Conservation (phyloP, 2,797 vertebrate genomes). For the Coregonus suidteri region DNA sequence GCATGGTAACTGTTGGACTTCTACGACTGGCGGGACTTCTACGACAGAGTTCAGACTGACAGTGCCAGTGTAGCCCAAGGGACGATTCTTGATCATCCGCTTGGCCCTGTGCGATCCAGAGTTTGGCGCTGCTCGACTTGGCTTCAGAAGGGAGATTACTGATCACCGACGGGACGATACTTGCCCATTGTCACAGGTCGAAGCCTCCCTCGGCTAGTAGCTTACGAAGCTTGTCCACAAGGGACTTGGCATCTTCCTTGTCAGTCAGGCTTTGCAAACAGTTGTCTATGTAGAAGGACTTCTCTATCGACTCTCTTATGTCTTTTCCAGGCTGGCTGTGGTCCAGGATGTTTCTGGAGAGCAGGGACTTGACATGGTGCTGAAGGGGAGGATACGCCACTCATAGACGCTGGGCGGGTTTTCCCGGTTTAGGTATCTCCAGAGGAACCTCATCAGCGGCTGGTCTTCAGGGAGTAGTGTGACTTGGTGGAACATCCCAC, state of each 20-base stretch:
- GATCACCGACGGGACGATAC: no score
- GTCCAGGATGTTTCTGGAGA: no score
- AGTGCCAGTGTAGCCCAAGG: conserved; percentile 3
- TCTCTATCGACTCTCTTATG: background rate
- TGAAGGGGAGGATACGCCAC: no score
- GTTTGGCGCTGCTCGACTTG: background rate
- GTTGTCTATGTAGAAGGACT: conserved; percentile 8
- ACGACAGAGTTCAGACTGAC: background rate
- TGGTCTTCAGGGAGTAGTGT: no score
- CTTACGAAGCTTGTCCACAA: no score
- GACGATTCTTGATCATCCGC: background rate
- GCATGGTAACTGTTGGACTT: background rate
- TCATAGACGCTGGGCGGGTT: no score
- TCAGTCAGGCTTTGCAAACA: background rate
- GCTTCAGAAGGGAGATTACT: background rate
- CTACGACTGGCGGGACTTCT: background rate
- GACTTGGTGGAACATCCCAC: background rate
- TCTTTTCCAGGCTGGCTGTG: no score
- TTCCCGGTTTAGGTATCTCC: no score
- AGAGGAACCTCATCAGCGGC: no score
- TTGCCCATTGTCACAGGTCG: no score
- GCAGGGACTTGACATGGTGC: no score
- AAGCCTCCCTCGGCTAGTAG: no score
- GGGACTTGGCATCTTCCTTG: background rate
- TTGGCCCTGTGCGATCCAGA: background rate